Base-by-base conservation (phyloP, 2,888 invertebrate species). In the Ephialtes manifestator region DNA sequence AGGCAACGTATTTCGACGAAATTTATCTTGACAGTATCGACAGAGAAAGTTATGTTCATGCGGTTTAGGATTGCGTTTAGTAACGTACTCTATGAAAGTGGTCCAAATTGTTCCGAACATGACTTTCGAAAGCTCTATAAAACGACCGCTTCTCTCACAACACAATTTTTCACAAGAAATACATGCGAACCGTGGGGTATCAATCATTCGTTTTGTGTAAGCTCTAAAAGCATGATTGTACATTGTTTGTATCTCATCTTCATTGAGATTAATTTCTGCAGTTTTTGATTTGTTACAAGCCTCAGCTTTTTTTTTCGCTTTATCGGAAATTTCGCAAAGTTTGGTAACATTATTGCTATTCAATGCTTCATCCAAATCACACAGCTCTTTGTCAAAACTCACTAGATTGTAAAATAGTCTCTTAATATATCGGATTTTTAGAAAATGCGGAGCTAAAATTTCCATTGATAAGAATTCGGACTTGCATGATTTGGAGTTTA, bases 1-100 rank as follows among this genome's bases (percentile, higher is more conserved):
- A 53, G 91, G 91, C 60, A 91, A 68, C 20, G 20, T 58, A 82
- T 89, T 84, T 20, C 76, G 65, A 46, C 80, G 53, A 35, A 91
- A 87, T 51, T 89, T 89, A 2, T 7, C 58, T n/a, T n/a, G n/a
- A n/a, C n/a, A n/a, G n/a, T n/a, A n/a, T n/a, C n/a, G n/a, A n/a
- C n/a, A n/a, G n/a, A 18, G 78, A 51, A 58, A 87, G 87, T 79
- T 74, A 83, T 31, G 65, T n/a, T 58, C 87, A 87, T 53, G 72
- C 79, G n/a, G 68, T 35, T 15, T n/a, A 8, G 11, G 5, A 7
- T 60, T 8, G 55, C 20, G 46, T 31, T 35, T 51, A 0, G 15
- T 28, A 8, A 35, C 39, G 31, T 13, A 31, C 5, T 74, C 60
- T 10, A 46, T 31, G 11, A 43, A 76, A 43, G 20, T 28, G 5